These are phyloP conservation scores for Scolopax mira DNA, from an alignment of 2,113 vertebrate genomes.

Conservation along the genomic window DNA sequence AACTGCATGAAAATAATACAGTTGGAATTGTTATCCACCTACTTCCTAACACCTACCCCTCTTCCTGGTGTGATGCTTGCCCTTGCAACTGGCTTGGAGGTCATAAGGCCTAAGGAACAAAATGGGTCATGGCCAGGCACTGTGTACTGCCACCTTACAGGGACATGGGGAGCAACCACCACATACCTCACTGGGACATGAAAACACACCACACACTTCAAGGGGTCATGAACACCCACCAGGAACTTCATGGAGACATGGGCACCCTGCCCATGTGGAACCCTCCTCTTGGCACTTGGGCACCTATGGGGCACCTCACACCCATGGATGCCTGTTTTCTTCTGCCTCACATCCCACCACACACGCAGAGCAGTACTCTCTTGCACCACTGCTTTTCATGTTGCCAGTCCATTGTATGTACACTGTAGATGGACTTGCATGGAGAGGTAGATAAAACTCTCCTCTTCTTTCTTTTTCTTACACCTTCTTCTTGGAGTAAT, in stretches of 20 bases:
- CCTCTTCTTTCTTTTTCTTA: background rate
- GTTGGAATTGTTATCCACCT: background rate
- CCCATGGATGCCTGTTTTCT: background rate
- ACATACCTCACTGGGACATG: background rate
- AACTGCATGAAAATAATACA: background rate
- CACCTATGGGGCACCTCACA: background rate
- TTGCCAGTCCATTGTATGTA: background rate
- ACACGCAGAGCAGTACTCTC: background rate
- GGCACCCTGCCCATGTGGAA: background rate
- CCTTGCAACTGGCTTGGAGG: background rate
- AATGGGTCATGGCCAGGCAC: background rate
- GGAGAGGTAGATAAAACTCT: background rate
- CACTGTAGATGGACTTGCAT: background rate
- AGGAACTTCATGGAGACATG: background rate
- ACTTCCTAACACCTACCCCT: background rate
- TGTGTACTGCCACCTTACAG: background rate
- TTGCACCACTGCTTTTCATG: background rate
- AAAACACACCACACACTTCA: background rate
- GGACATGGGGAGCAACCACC: background rate
- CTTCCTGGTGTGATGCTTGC: background rate
- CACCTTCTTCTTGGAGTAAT: background rate
- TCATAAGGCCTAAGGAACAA: background rate
- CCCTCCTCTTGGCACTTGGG: background rate
- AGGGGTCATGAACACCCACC: background rate
- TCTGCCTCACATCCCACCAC: background rate